These are phyloP conservation scores for Platorchestia sp. DNA, from an alignment of 1,140 invertebrate species.

Conservation along the genomic window DNA sequence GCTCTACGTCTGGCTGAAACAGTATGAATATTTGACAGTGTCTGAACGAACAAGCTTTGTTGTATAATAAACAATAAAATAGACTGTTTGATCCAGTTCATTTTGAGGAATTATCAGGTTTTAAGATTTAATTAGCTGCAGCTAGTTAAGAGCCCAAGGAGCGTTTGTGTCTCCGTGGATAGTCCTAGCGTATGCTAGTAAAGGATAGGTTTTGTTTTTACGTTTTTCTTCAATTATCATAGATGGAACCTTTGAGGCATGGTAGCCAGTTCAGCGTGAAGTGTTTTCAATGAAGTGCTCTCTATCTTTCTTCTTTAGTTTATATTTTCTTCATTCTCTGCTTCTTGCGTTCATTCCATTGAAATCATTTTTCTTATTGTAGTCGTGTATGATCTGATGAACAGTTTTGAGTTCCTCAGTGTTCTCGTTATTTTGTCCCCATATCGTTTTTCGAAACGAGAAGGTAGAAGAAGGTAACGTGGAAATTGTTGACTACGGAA, in stretches of 20 bases:
- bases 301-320: neutral
- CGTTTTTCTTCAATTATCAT: neutral
- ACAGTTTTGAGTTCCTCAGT: neutral
- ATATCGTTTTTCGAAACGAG: neutral
- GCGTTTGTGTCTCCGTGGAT: too few relatives aligned
- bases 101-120: too few relatives aligned
- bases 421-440: neutral
- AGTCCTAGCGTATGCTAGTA: too few relatives aligned
- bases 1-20: too few relatives aligned
- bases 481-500: neutral
- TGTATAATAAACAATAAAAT: too few relatives aligned
- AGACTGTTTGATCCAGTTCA: too few relatives aligned
- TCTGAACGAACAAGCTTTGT: neutral
- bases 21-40: neutral
- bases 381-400: neutral
- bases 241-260: neutral
- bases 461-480: too few relatives aligned
- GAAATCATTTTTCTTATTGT: too few relatives aligned
- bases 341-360: neutral
- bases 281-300: neutral
- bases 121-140: too few relatives aligned
- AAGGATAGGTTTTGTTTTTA: neutral
- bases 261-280: neutral
- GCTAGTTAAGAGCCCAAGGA: too few relatives aligned
- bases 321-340: neutral